Evolutionary conservation across 2,888 invertebrate genomes (phyloP).

Genomic region (Drosophila paucipuncta): DNA sequence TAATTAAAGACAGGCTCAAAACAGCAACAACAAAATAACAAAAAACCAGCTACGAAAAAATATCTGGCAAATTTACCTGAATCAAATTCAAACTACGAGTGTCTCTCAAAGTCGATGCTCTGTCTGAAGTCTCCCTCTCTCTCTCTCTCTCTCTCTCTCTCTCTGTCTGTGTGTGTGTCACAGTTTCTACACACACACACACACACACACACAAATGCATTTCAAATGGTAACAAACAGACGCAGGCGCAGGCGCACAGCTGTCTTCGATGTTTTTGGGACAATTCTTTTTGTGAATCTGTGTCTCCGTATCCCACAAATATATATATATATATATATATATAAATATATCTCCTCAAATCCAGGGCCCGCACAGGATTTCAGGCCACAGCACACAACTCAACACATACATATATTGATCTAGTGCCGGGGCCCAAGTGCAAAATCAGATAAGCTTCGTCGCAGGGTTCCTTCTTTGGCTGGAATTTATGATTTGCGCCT

Average conservation of each 20-base stretch:
- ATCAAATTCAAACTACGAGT: constrained; percentile 46
- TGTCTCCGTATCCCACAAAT: constrained; percentile 13
- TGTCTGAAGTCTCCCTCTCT: constrained; percentile 8
- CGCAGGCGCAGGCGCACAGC: constrained; percentile 78
- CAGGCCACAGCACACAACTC: constrained; percentile 9
- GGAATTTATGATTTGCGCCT: constrained; percentile 83
- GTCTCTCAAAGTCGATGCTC: constrained; percentile 35
- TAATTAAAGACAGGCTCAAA: constrained; percentile 66
- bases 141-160: background rate
- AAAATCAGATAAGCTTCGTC: constrained; percentile 78
- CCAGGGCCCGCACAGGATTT: constrained; percentile 59
- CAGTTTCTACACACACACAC: constrained; percentile 5
- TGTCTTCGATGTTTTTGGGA: constrained; percentile 44
- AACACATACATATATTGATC: constrained; percentile 64
- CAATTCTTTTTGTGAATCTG: constrained; percentile 31
- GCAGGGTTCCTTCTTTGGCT: constrained; percentile 12
- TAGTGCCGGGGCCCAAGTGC: constrained; percentile 74
- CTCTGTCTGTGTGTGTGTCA: background rate
- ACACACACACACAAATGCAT: constrained; percentile 28
- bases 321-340: constrained; percentile 3
- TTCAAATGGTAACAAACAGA: constrained; percentile 60
- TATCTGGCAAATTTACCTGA: constrained; percentile 57
- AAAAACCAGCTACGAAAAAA: constrained; percentile 11
- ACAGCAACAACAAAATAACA: constrained; percentile 21
- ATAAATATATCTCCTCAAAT: background rate